These are phyloP conservation scores for Hemiscyllium ocellatum DNA, from an alignment of 2,113 vertebrate species.

Conservation along the genomic window DNA sequence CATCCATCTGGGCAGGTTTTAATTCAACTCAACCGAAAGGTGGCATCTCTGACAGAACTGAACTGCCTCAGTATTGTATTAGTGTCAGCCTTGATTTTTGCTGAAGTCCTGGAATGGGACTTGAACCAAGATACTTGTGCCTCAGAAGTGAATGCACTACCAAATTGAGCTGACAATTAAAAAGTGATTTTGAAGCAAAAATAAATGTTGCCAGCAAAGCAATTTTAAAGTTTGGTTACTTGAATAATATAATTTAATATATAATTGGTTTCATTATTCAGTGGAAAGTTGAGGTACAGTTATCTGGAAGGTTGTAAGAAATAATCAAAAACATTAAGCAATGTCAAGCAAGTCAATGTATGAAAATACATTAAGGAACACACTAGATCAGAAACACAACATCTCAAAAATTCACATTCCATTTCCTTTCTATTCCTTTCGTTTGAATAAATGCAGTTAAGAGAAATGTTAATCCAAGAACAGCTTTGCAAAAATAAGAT, in stretches of 20 bases:
- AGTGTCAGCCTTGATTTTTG: no score
- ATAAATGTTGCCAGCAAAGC: not conserved
- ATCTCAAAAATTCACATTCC: not conserved
- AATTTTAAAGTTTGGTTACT: not conserved
- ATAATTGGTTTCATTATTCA: not conserved
- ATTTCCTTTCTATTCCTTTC: not conserved
- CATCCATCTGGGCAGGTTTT: no score
- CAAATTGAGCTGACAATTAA: not conserved
- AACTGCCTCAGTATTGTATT: no score
- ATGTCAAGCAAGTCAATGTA: conserved; percentile 1
- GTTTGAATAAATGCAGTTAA: not conserved
- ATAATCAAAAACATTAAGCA: not conserved
- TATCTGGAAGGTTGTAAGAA: not conserved
- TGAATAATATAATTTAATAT: no score
- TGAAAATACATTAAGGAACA: conserved; percentile 7
- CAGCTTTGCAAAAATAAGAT: not conserved
- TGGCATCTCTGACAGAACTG: no score
- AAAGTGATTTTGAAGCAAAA: not conserved
- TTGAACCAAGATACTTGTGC: no score
- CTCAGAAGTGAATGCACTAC: no score
- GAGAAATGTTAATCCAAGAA: not conserved
- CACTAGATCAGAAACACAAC: not conserved
- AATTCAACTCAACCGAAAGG: no score
- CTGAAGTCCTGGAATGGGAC: no score
- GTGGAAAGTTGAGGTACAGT: not conserved